A percentile compares a stretch with the other conserved stretches of the same genome.
phyloP scores from a whole-genome alignment of 30 jellyfish, hydroid and myxozoan species.

The Hydractinia symbiolongicarpus region DNA sequence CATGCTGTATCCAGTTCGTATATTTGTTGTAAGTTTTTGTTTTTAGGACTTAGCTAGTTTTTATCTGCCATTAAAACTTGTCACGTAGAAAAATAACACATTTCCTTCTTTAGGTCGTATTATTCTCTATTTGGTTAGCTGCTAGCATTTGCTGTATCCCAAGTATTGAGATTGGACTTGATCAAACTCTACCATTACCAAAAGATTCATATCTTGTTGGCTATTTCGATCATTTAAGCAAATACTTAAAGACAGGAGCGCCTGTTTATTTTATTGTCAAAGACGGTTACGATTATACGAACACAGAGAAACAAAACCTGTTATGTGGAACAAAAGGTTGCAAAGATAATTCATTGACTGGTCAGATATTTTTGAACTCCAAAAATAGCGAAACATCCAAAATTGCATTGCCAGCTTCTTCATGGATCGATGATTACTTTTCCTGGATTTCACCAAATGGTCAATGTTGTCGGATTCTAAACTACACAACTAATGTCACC shows the following conservation, averaged over 20 bases:
- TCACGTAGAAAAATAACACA: background rate
- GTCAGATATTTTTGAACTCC: slow-evolving; percentile 51
- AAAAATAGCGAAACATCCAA: slow-evolving; percentile 55
- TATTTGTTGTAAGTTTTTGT: slow-evolving; percentile 61
- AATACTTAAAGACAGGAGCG: slow-evolving; percentile 82
- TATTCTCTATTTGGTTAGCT: slow-evolving; percentile 47
- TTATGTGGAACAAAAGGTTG: slow-evolving; percentile 84
- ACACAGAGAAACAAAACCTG: slow-evolving; percentile 41
- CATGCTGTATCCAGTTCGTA: slow-evolving; percentile 50
- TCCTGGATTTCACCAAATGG: slow-evolving; percentile 85
- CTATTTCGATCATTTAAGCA: slow-evolving; percentile 54
- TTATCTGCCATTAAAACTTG: background rate
- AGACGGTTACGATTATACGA: slow-evolving; percentile 74
- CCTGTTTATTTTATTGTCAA: slow-evolving; percentile 94
- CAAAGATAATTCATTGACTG: slow-evolving; percentile 48
- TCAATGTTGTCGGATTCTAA: slow-evolving; percentile 74
- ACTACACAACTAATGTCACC: slow-evolving; percentile 32
- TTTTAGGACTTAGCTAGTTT: background rate
- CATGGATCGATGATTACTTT: slow-evolving; percentile 93
- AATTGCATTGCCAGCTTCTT: slow-evolving; percentile 89
- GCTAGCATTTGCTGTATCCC: slow-evolving; percentile 63
- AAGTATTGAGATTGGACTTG: slow-evolving; percentile 70
- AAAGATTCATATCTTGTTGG: slow-evolving; percentile 76
- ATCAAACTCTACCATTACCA: slow-evolving; percentile 86
- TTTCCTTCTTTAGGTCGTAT: slow-evolving; percentile 41